These are phyloP conservation scores for Poecile atricapillus DNA, from an alignment of 2,113 vertebrate genomes.

Conservation along the genomic window DNA sequence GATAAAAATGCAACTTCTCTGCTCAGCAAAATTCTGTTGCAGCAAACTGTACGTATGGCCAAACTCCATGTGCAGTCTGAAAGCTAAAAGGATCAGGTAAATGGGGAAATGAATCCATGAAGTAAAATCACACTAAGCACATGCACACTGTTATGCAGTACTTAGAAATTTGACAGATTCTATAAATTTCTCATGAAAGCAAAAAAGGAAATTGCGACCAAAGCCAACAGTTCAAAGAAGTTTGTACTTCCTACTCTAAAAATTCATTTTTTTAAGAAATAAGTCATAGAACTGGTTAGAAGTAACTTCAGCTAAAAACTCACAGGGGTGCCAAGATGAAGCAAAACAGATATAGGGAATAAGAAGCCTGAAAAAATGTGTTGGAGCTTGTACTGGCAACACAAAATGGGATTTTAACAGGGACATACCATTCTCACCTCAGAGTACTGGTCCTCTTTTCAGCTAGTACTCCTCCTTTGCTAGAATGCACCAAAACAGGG, in stretches of 20 bases:
- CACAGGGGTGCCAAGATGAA: background rate
- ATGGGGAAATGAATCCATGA: background rate
- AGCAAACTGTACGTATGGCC: background rate
- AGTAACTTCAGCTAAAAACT: background rate
- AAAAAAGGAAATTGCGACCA: background rate
- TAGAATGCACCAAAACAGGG: background rate
- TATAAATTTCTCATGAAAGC: background rate
- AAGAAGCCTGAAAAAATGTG: background rate
- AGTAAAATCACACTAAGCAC: background rate
- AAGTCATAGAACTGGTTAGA: background rate
- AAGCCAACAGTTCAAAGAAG: background rate
- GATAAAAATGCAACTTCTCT: background rate
- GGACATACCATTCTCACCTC: background rate
- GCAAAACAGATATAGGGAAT: background rate
- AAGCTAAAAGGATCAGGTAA: background rate
- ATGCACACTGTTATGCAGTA: background rate
- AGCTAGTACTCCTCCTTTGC: background rate
- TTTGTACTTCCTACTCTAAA: background rate
- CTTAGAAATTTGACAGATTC: background rate
- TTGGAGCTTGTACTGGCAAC: background rate
- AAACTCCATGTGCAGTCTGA: background rate
- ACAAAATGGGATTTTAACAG: background rate
- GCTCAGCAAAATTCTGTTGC: background rate
- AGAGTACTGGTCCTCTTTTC: background rate
- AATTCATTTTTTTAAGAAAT: background rate